These are phyloP conservation scores for Bombus cullumanus DNA, from an alignment of 1,140 invertebrate genomes.

Conservation along the genomic window DNA sequence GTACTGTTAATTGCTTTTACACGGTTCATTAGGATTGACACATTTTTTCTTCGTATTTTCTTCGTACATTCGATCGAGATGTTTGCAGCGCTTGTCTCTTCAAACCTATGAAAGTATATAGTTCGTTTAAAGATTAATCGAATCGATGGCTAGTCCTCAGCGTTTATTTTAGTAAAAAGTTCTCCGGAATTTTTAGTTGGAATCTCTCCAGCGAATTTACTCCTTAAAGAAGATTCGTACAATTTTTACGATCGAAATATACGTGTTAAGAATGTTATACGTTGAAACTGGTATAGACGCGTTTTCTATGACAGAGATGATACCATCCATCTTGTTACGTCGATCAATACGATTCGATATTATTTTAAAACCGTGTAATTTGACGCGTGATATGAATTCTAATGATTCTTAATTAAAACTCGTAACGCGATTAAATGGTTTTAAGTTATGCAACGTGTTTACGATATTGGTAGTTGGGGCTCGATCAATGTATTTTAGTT, in stretches of 20 bases:
- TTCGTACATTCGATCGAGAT: neutral
- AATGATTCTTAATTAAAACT: neutral
- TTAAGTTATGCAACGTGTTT: neutral
- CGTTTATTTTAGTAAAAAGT: too few species aligned
- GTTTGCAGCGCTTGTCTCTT: neutral
- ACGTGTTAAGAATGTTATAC: neutral
- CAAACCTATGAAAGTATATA: neutral
- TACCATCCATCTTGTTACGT: too few species aligned
- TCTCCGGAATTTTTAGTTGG: neutral
- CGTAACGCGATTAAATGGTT: neutral
- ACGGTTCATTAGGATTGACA: neutral
- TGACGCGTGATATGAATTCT: neutral
- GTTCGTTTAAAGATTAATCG: neutral
- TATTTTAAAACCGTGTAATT: neutral
- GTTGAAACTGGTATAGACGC: neutral
- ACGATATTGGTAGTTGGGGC: neutral
- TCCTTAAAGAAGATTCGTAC: neutral
- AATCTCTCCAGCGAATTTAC: neutral
- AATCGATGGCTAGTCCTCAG: neutral
- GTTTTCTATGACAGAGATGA: neutral
- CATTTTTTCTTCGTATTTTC: too few species aligned
- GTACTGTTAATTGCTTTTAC: slow-evolving; percentile 2
- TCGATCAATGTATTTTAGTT: neutral
- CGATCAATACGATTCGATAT: neutral
- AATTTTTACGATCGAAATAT: neutral